Conservation (phyloP, 2,797 vertebrate genomes). For the Natrix natrix region DNA sequence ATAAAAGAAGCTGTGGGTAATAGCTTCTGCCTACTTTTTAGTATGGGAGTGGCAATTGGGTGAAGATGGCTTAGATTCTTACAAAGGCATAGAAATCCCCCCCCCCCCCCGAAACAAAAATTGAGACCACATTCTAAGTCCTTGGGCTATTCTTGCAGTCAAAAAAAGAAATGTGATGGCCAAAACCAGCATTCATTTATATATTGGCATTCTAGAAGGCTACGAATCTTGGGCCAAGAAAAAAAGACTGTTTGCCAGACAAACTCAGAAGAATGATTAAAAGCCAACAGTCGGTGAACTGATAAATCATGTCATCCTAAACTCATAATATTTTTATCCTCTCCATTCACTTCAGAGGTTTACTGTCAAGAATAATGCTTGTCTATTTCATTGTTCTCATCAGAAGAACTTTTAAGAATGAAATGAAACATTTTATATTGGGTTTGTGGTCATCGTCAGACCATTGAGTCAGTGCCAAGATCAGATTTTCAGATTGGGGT, state of each 20-base stretch:
- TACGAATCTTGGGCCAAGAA: background rate
- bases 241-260: background rate
- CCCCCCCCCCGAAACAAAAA: background rate
- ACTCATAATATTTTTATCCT: fast-evolving
- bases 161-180: slow-evolving; percentile 7
- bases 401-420: background rate
- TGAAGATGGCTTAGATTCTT: slow-evolving; percentile 5
- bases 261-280: background rate
- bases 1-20: background rate
- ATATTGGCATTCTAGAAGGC: background rate
- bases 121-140: slow-evolving; percentile 3
- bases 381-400: background rate
- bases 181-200: background rate
- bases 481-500: background rate
- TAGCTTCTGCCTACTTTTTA: background rate
- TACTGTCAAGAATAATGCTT: background rate
- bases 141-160: background rate
- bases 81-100: slow-evolving; percentile 16
- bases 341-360: background rate
- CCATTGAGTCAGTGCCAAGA: background rate
- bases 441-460: background rate
- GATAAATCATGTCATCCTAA: background rate
- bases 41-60: background rate
- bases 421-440: background rate
- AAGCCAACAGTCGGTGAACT: background rate